Conservation (phyloP, 2,888 invertebrate genomes). For the Archaeoteleia sp. region DNA sequence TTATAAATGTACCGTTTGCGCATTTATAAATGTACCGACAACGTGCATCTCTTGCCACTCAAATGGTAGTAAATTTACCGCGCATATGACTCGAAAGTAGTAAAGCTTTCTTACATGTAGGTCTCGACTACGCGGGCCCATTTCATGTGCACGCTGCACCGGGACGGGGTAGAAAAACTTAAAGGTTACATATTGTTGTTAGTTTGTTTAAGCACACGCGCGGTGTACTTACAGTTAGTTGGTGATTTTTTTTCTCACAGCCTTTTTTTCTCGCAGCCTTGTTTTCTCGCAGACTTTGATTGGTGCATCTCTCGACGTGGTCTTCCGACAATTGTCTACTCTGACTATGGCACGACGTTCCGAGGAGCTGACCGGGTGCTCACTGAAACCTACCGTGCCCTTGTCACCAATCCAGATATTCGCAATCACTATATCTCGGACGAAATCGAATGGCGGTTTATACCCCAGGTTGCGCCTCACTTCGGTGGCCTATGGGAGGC, state of each 20-base stretch:
- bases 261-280: no score
- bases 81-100: background rate
- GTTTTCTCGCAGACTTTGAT: background rate
- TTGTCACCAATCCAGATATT: no score
- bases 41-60: no score
- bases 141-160: background rate
- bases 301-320: background rate
- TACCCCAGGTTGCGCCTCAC: no score
- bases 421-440: no score
- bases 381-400: no score
- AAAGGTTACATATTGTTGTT: background rate
- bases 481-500: no score
- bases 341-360: conserved; percentile 63
- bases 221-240: background rate
- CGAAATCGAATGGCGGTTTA: no score
- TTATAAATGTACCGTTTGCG: background rate
- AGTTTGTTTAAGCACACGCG: background rate
- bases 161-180: background rate
- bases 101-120: background rate
- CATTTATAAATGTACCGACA: no score
- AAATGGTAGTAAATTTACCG: background rate
- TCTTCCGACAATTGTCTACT: conserved; percentile 33
- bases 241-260: no score
- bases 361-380: conserved; percentile 51
- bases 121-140: background rate